Conservation (phyloP, 35 echinoderm and acorn worm species). For the Stichopus chloronotus region DNA sequence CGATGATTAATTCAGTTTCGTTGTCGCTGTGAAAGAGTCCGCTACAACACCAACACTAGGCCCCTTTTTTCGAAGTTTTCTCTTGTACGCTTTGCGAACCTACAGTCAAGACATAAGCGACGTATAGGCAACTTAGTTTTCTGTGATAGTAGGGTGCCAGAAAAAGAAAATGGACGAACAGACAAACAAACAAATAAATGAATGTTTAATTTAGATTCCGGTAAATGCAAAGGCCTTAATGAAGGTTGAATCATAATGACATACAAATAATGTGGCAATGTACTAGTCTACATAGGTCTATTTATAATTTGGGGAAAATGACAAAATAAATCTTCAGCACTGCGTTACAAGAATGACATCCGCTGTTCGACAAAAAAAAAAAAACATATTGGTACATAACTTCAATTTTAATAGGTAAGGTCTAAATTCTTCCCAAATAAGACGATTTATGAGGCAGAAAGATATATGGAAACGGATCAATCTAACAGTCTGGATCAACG, state of each 20-base stretch:
- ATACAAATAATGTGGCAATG: background rate
- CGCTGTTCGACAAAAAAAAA: too few species aligned
- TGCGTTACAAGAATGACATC: too few species aligned
- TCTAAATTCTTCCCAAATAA: too few species aligned
- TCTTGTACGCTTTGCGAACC: constrained; percentile 26
- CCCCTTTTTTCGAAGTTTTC: background rate
- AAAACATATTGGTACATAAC: too few species aligned
- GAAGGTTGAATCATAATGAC: background rate
- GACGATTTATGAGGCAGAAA: too few species aligned
- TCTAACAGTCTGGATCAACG: too few species aligned
- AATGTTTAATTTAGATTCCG: background rate
- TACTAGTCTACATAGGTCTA: background rate
- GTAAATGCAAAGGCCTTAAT: background rate
- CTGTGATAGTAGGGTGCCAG: background rate
- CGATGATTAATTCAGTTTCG: background rate
- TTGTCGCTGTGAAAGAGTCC: background rate
- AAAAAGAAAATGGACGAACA: background rate
- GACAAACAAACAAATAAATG: background rate
- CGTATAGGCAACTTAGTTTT: background rate
- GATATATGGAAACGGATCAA: too few species aligned
- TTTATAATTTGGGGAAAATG: too few species aligned
- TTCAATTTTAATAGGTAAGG: too few species aligned
- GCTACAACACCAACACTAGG: background rate
- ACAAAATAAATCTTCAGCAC: too few species aligned
- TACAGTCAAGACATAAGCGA: background rate